A percentile compares a stretch with the other conserved stretches of the same genome.
phyloP scores from a whole-genome alignment of 2,113 vertebrate species.

The Anas platyrhynchos region DNA sequence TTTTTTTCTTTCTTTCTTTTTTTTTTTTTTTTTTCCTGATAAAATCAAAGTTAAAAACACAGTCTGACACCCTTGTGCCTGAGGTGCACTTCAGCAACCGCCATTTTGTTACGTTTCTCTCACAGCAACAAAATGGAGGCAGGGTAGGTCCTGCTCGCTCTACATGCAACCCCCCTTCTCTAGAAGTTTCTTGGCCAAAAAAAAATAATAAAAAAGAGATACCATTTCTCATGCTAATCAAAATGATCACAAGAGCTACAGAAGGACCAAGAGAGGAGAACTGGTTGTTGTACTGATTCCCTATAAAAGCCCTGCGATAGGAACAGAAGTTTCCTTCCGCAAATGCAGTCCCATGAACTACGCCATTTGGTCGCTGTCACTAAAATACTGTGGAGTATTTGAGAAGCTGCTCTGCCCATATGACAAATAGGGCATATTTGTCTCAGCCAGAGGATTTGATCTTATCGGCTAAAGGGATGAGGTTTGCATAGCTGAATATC shows the following conservation, averaged over 20 bases:
- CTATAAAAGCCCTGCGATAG: not conserved
- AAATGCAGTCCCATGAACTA: fast-evolving
- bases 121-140: slow-evolving; percentile 36
- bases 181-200: not conserved
- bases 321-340: not conserved
- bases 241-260: not conserved
- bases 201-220: too few relatives aligned
- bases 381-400: not conserved
- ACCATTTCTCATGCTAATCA: not conserved
- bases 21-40: not conserved
- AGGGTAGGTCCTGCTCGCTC: not conserved
- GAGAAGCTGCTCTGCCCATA: slow-evolving; percentile 27
- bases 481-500: not conserved
- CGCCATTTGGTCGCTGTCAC: slow-evolving; percentile 36
- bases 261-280: not conserved
- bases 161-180: not conserved
- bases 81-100: not conserved
- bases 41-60: not conserved
- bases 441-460: slow-evolving; percentile 48
- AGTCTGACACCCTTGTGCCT: not conserved
- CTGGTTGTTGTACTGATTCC: not conserved
- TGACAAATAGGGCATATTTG: slow-evolving; percentile 49
- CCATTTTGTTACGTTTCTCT: slow-evolving; percentile 32
- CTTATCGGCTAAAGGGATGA: slow-evolving; percentile 46
- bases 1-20: not conserved